Base-by-base conservation (phyloP, 2,888 invertebrate genomes). In the Poecilus cupreus region DNA sequence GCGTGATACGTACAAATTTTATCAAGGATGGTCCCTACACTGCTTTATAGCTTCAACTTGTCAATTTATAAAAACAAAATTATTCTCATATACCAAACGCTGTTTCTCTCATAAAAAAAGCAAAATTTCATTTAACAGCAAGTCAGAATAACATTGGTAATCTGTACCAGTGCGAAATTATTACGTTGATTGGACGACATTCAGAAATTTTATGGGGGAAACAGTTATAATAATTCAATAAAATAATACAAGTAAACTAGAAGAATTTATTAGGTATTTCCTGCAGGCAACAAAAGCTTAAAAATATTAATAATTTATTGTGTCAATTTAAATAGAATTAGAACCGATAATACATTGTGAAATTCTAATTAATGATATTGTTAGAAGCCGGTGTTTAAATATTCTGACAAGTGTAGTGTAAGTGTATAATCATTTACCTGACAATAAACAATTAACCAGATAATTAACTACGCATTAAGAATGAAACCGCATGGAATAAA, bases 401-500 rank as follows among this genome's bases (percentile, higher is more conserved):
- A 60, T 60, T 60, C 60, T 60, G 60, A 60, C 60, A 60, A 60
- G 60, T 60, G 24, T 26, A 68, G 32, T 68, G 64, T 72, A 72
- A 72, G 46, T 72, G 13, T 49, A 11, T 72, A 37, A 76, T 76
- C 76, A 57, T 76, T 76, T 76, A 76, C 37, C 76, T 39, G 24
- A 76, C 76, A 76, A 76, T 76, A 76, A 76, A 51, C 76, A 57
- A 76, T 76, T 76, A 76, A 57, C 76, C 76, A 76, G 51, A 57
- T 76, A 49, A 76, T 76, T 76, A 76, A 76, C 18, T 76, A 49
- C 76, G 76, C 57, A 76, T 76, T 76, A 54, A 76, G 57, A 76
- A 76, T 57, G 54, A 76, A 76, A 76, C 57, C 39, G 76, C 76
- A 76, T 54, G 51, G 76, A 76, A 76, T 76, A 76, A 26, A 76